Evolutionary conservation across 2,797 vertebrate genomes (phyloP).

Genomic region (Chaunax sp.): DNA sequence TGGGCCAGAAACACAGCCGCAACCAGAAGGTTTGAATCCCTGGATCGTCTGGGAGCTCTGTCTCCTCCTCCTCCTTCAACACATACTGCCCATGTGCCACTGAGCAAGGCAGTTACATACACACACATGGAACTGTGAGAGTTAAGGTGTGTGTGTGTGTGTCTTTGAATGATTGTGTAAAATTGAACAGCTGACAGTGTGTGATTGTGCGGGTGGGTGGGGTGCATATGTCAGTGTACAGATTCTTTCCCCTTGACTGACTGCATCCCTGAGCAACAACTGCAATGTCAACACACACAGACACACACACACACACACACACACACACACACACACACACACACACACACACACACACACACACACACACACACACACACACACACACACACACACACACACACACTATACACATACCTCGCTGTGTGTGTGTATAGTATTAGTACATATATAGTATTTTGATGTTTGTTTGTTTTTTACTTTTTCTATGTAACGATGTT

Average conservation of each 20-base stretch:
- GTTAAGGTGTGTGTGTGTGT: slow-evolving; percentile 7
- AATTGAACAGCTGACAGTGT: slow-evolving; percentile 21
- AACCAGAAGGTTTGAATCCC: background rate
- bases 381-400: too few species aligned
- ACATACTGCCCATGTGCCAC: background rate
- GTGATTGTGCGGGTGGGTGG: slow-evolving; percentile 23
- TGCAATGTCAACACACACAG: slow-evolving; percentile 52
- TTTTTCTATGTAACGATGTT: too few species aligned
- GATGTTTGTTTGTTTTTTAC: too few species aligned
- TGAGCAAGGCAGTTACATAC: slow-evolving; percentile 20
- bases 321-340: slow-evolving; percentile 27
- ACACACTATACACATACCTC: too few species aligned
- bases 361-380: too few species aligned
- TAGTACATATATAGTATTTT: too few species aligned
- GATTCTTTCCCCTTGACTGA: slow-evolving; percentile 39
- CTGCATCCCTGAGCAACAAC: slow-evolving; percentile 29
- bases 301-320: slow-evolving; percentile 21
- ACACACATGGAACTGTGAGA: background rate
- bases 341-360: slow-evolving; percentile 10
- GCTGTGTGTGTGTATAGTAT: too few species aligned
- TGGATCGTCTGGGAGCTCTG: too few species aligned
- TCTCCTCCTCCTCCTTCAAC: too few species aligned
- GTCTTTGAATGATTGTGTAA: slow-evolving; percentile 17
- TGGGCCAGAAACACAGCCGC: background rate
- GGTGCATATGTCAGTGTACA: background rate